phyloP scores from a whole-genome alignment of 2,797 vertebrate genomes.

The Smutsia gigantea region DNA sequence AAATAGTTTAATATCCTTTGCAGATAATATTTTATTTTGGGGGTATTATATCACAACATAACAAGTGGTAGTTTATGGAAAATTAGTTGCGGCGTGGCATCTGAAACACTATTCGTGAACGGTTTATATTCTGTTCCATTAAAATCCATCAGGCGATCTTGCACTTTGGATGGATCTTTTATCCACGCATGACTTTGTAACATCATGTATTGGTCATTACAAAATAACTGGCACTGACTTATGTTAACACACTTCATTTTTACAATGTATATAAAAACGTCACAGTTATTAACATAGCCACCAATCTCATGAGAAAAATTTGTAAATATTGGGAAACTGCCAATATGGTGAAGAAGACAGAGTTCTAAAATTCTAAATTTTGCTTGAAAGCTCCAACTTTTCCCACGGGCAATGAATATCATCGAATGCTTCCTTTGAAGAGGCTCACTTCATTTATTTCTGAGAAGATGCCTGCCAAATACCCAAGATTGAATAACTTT shows the following conservation, averaged over 20 bases:
- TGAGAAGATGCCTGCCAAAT: background rate
- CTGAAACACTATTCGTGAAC: background rate
- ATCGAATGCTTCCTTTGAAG: background rate
- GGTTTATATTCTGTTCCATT: background rate
- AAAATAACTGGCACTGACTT: background rate
- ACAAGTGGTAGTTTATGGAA: background rate
- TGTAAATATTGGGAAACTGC: background rate
- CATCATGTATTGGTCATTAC: background rate
- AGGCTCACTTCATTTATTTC: background rate
- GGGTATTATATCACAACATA: background rate
- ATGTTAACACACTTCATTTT: background rate
- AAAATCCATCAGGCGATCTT: background rate
- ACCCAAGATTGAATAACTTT: background rate
- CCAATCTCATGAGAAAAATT: background rate
- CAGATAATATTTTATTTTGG: background rate
- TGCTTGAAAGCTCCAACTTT: background rate
- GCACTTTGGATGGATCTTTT: background rate
- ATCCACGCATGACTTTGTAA: background rate
- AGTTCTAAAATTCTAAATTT: conserved; percentile 3
- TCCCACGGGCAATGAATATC: background rate
- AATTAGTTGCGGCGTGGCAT: background rate
- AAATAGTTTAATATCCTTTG: background rate
- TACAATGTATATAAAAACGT: background rate
- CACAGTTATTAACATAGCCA: background rate
- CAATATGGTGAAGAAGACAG: background rate